Conservation (phyloP, 2,113 vertebrate species). For the Tretioscincus oriximinensis region DNA sequence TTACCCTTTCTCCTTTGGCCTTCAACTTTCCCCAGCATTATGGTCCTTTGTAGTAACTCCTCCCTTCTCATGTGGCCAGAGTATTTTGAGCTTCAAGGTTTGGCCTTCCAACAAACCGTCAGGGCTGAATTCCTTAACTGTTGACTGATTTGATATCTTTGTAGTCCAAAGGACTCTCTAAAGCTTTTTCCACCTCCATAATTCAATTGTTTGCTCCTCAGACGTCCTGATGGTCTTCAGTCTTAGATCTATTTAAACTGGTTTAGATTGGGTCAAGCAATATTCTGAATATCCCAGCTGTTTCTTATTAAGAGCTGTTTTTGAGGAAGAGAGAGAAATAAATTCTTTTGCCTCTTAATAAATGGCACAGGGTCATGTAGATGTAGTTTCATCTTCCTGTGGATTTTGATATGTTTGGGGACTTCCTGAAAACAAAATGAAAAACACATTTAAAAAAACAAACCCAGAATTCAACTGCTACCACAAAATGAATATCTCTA, state of each 20-base stretch:
- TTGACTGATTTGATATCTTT: no score
- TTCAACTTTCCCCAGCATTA: no score
- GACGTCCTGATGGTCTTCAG: neutral
- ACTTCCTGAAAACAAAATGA: neutral
- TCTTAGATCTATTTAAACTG: neutral
- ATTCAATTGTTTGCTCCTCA: no score
- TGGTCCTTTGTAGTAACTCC: no score
- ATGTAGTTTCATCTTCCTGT: neutral
- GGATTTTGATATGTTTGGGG: neutral
- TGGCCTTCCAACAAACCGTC: no score
- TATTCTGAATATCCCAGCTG: neutral
- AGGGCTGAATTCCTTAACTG: no score
- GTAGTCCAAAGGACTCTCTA: no score
- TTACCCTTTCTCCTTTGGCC: no score
- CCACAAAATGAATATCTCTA: neutral
- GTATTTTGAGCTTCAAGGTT: no score
- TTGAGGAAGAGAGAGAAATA: neutral
- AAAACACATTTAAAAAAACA: neutral
- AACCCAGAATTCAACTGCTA: neutral
- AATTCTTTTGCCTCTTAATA: slow-evolving; percentile 12
- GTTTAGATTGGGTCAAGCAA: neutral
- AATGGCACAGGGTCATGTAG: neutral
- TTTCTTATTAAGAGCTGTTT: neutral
- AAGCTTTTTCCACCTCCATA: no score
- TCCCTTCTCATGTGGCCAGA: no score